Evolutionary conservation across 2,113 vertebrate species (phyloP).

Genomic region (Apodemus sylvaticus): DNA sequence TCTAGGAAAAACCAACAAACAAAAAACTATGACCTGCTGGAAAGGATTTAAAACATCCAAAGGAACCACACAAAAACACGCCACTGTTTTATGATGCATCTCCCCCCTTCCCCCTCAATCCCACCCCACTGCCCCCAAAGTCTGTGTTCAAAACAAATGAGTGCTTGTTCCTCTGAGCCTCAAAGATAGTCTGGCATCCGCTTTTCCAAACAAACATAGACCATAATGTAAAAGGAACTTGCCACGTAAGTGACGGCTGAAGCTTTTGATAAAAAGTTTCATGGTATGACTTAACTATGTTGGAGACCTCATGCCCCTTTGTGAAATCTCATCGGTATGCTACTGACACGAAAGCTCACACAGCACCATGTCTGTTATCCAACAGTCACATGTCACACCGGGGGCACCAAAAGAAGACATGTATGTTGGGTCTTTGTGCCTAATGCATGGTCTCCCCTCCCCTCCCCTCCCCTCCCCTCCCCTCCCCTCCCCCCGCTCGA

Average conservation of each 20-base stretch:
- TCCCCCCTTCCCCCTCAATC: no score
- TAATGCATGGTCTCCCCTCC: not conserved
- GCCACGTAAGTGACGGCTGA: not conserved
- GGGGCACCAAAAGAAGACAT: not conserved
- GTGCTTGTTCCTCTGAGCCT: not conserved
- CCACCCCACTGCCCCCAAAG: no score
- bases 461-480: no score
- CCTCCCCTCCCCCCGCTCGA: no score
- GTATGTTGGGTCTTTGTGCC: not conserved
- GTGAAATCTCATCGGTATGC: not conserved
- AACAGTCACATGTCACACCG: not conserved
- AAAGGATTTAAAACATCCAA: not conserved
- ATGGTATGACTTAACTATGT: not conserved
- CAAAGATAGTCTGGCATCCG: not conserved
- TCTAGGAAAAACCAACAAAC: not conserved
- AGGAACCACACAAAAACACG: not conserved
- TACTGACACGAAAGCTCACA: slow-evolving; percentile 8
- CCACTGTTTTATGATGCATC: not conserved
- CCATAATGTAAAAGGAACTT: not conserved
- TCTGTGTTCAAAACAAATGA: not conserved
- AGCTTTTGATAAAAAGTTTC: not conserved
- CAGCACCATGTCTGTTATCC: not conserved
- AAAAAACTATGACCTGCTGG: not conserved
- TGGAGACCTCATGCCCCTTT: not conserved
- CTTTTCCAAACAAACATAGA: not conserved